Conservation (phyloP, 2,888 invertebrate species). For the Onthophagus sagittarius region DNA sequence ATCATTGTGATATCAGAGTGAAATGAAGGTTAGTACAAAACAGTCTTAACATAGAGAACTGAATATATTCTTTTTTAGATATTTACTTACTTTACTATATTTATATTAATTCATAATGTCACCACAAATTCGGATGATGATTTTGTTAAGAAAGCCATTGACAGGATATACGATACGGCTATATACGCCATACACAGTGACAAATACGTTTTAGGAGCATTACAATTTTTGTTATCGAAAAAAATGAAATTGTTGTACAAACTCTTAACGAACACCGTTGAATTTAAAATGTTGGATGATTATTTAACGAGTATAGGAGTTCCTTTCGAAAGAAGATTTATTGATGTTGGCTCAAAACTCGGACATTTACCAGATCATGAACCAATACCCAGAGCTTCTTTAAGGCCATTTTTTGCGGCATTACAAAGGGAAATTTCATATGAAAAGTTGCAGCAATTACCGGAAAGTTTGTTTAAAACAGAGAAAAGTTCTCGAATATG, state of each 20-base stretch:
- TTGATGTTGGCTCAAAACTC: background rate
- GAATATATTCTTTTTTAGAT: background rate
- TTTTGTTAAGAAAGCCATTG: background rate
- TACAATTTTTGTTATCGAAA: background rate
- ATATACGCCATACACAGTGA: background rate
- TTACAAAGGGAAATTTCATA: background rate
- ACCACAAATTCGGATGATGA: background rate
- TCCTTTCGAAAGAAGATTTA: background rate
- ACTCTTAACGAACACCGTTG: background rate
- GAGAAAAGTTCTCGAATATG: background rate
- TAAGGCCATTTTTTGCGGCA: background rate
- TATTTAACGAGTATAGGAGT: background rate
- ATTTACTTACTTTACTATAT: background rate
- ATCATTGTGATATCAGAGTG: background rate
- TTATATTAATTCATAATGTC: background rate
- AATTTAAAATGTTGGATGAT: slow-evolving; percentile 4
- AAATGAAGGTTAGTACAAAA: background rate
- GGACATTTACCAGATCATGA: background rate
- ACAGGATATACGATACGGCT: background rate
- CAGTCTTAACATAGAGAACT: background rate
- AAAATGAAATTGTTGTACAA: background rate
- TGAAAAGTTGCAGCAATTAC: background rate
- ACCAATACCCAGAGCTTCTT: background rate
- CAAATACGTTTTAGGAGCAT: background rate
- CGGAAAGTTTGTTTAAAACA: background rate